Evolutionary conservation across 2,888 invertebrate species (phyloP).

Genomic region (Rhingia campestris): DNA sequence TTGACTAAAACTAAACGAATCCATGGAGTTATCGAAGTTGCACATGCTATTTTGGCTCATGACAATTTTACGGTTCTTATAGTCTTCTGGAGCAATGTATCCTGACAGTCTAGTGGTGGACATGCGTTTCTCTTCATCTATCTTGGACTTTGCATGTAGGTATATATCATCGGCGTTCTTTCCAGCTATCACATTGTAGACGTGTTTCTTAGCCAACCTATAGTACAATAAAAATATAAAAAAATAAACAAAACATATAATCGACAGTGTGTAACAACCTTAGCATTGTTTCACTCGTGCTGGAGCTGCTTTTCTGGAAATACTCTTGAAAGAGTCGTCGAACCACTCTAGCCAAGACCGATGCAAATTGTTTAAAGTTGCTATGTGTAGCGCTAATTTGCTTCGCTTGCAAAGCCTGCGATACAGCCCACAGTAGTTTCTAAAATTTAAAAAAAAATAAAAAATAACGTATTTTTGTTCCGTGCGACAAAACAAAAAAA

Average conservation of each 20-base stretch:
- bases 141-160: constrained; percentile 78
- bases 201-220: constrained; percentile 87
- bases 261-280: constrained; percentile 81
- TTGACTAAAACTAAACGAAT: constrained; percentile 78
- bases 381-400: constrained; percentile 87
- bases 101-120: constrained; percentile 78
- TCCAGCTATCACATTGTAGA: constrained; percentile 86
- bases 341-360: constrained; percentile 87
- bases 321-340: constrained; percentile 86
- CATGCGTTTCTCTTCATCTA: constrained; percentile 77
- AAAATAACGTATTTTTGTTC: no score
- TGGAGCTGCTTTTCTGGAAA: constrained; percentile 86
- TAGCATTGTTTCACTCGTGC: constrained; percentile 90
- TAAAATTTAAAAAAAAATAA: constrained; percentile 52
- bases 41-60: constrained; percentile 75
- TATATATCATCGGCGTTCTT: constrained; percentile 86
- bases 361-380: constrained; percentile 88
- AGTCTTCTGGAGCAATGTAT: constrained; percentile 81
- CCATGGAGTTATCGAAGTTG: constrained; percentile 79
- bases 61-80: constrained; percentile 77
- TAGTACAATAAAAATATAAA: constrained; percentile 62
- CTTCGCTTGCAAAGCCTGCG: constrained; percentile 88
- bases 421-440: constrained; percentile 92
- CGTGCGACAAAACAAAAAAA: not conserved
- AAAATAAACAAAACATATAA: not conserved